Evolutionary conservation across 2,113 vertebrate species (phyloP).

Genomic region (Podocnemis expansa): DNA sequence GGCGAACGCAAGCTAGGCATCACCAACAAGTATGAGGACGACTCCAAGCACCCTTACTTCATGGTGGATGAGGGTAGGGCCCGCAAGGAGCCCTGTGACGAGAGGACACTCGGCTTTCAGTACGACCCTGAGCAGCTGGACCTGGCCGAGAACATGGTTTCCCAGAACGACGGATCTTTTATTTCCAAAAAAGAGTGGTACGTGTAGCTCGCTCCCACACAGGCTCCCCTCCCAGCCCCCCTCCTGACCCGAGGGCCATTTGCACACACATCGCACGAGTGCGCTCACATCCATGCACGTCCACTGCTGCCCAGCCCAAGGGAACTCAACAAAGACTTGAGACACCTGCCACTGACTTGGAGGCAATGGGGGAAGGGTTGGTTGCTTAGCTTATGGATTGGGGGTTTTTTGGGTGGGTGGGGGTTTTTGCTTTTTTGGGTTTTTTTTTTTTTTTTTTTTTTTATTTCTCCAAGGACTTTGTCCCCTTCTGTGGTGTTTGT

Average conservation of each 20-base stretch:
- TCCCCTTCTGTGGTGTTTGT: conserved; percentile 75
- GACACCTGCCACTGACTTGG: conserved; percentile 29
- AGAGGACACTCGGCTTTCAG: conserved; percentile 95
- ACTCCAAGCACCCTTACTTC: conserved; percentile 97
- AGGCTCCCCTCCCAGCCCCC: neutral
- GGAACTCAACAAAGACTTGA: conserved; percentile 45
- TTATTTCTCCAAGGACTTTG: conserved; percentile 24
- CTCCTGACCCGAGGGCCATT: neutral
- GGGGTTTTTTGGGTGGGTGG: neutral
- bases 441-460: conserved; percentile 46
- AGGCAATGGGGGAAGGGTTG: neutral
- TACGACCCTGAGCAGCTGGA: conserved; percentile 93
- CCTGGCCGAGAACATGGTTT: conserved; percentile 96
- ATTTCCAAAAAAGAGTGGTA: conserved; percentile 99
- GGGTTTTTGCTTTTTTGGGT: conserved; percentile 58
- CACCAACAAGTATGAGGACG: conserved; percentile 89
- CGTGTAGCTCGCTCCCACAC: conserved; percentile 81
- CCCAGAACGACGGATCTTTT: conserved; percentile 98
- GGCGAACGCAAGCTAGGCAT: conserved; percentile 81
- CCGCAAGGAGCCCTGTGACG: conserved; percentile 87
- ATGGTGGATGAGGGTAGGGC: conserved; percentile 94
- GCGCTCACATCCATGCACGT: neutral
- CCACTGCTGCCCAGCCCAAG: neutral
- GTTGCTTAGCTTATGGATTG: conserved; percentile 55
- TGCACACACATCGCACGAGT: neutral